Evolutionary conservation across 2,113 vertebrate genomes (phyloP).

Genomic region (Mobula hypostoma): DNA sequence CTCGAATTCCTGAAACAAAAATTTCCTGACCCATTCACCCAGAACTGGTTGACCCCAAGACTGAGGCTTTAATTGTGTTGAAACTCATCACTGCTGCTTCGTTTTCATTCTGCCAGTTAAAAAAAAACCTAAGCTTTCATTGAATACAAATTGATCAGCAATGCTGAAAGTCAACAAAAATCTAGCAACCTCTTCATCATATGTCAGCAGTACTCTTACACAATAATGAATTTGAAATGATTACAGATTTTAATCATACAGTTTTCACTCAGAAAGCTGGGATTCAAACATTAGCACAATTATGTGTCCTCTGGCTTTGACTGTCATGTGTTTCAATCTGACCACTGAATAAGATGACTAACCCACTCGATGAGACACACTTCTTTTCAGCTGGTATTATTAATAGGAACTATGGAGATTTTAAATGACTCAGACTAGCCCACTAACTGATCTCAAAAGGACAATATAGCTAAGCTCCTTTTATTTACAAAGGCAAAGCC

Average conservation of each 20-base stretch:
- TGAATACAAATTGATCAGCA: not conserved
- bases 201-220: not conserved
- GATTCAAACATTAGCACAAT: not conserved
- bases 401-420: conserved; percentile 29
- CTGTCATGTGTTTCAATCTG: not conserved
- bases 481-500: conserved; percentile 23
- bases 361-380: not conserved
- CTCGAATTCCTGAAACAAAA: not conserved
- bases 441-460: not conserved
- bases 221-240: not conserved
- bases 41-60: not conserved
- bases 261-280: not conserved
- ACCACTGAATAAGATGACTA: not conserved
- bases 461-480: not conserved
- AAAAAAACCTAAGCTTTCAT: not conserved
- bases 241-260: not conserved
- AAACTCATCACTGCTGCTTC: not conserved
- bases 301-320: not conserved
- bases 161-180: not conserved
- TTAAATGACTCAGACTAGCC: not conserved
- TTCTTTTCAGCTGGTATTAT: not conserved
- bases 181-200: not conserved
- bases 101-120: not conserved
- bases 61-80: not conserved
- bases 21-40: not conserved